Base-by-base conservation (phyloP, 2,797 vertebrate species). In the Chelonia mydas region DNA sequence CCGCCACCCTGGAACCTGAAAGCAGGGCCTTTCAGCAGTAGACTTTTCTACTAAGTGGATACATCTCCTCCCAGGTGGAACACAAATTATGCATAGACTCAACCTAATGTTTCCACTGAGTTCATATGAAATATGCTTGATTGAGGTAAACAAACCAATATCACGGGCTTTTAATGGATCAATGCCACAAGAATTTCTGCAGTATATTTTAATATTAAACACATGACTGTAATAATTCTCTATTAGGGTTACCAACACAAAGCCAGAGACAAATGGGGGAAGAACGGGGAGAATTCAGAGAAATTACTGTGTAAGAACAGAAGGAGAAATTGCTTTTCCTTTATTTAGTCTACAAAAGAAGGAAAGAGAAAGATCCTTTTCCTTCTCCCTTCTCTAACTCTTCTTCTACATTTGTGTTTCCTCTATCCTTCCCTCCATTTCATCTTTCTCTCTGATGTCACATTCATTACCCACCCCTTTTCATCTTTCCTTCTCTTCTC, bases 81-180 rank as follows among this genome's bases (percentile, higher is more conserved):
- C 3, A 96, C 57, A 94, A 94, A 93, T 94, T 86, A 93, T 86
- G 86, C 86, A 95, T 1, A 95, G 72, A 94, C 78, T 81, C 86
- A 93, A 89, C 77, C 94, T 97, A 95, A 97, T 90, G 94, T 41
- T 94, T 95, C 94, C 74, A 90, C 94, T 96, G 55, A 57, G 28
- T 57, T 87, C 83, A 85, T 89, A 91, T 27, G 94, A 92, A 96
- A 59, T 59, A 91, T 87, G 80, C 59, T 90, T 95, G 90, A 95
- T 59, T 57, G 90, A 96, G 27, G 92, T 93, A 96, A 95, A 96
- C 89, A 96, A 94, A 87, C 84, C 90, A 86, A 90, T 85, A 93
- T 19, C 92, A 88, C 47, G 53, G 65, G 45, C 94, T 84, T 93
- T 90, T 90, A 92, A 94, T 65, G 41, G 50, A 90, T 61, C 85